phyloP scores from a whole-genome alignment of 1,140 invertebrate species.

The Cydia amplana region DNA sequence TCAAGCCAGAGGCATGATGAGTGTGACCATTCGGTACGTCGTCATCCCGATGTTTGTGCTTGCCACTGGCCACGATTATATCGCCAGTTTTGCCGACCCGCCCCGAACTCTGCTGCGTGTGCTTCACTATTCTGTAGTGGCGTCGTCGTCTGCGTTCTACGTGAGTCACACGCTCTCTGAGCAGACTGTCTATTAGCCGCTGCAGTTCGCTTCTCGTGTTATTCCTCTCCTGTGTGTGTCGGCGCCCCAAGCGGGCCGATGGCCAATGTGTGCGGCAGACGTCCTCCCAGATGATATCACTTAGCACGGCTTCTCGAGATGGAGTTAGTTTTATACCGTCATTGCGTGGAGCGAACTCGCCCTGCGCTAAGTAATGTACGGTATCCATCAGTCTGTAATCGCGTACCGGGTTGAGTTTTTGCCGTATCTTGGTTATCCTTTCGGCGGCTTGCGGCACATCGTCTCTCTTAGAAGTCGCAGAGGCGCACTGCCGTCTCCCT shows the following conservation, averaged over 20 bases:
- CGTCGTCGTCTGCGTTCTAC: constrained; percentile 65
- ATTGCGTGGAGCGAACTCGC: constrained; percentile 71
- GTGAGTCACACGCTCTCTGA: constrained; percentile 68
- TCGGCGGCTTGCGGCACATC: constrained; percentile 66
- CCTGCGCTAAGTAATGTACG: constrained; percentile 74
- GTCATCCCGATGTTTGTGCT: constrained; percentile 54
- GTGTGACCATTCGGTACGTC: constrained; percentile 43
- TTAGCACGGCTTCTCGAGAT: constrained; percentile 72
- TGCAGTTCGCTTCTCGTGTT: constrained; percentile 64
- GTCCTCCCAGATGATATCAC: constrained; percentile 75
- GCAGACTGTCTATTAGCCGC: constrained; percentile 68
- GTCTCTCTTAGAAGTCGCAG: constrained; percentile 68
- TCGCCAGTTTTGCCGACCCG: constrained; percentile 71
- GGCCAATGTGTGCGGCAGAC: constrained; percentile 76
- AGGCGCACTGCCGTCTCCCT: constrained; percentile 64
- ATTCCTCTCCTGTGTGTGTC: constrained; percentile 57
- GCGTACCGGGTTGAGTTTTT: constrained; percentile 70
- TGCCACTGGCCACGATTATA: constrained; percentile 72
- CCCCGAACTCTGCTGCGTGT: constrained; percentile 65
- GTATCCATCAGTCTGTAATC: constrained; percentile 75
- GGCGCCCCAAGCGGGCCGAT: constrained; percentile 60
- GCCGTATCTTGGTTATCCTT: constrained; percentile 69
- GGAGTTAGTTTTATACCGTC: constrained; percentile 74
- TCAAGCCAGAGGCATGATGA: constrained; percentile 47
- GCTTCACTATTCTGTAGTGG: constrained; percentile 72